phyloP scores from a whole-genome alignment of 2,888 invertebrate species.

The Empis livida region DNA sequence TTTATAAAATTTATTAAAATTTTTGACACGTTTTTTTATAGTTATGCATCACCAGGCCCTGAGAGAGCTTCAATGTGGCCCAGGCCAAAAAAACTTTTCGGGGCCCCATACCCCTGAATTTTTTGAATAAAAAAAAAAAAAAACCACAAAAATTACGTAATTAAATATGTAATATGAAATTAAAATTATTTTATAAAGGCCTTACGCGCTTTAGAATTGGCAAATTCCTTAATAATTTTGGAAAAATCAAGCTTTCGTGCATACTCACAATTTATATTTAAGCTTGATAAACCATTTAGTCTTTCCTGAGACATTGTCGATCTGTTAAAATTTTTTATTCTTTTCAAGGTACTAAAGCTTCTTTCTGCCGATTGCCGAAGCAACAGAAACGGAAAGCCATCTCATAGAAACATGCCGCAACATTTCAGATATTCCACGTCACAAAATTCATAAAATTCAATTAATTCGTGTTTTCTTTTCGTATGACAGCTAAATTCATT shows the following conservation, averaged over 20 bases:
- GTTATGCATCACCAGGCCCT: too few relatives aligned
- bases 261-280: neutral
- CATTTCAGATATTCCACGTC: too few relatives aligned
- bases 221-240: neutral
- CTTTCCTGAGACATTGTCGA: neutral
- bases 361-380: neutral
- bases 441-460: conserved; percentile 1
- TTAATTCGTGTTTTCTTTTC: conserved; percentile 1
- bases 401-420: too few relatives aligned
- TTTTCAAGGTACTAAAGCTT: neutral
- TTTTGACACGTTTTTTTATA: too few relatives aligned
- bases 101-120: neutral
- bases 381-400: neutral
- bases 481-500: conserved; percentile 2
- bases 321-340: neutral
- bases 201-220: neutral
- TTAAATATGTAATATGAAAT: neutral
- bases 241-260: neutral
- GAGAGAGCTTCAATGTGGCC: neutral
- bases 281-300: neutral
- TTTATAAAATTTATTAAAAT: too few relatives aligned
- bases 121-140: neutral
- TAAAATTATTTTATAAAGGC: neutral
- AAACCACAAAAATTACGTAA: neutral
- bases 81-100: neutral